These are phyloP conservation scores for Panopea generosa DNA, from an alignment of 2,888 invertebrate genomes.

Conservation along the genomic window DNA sequence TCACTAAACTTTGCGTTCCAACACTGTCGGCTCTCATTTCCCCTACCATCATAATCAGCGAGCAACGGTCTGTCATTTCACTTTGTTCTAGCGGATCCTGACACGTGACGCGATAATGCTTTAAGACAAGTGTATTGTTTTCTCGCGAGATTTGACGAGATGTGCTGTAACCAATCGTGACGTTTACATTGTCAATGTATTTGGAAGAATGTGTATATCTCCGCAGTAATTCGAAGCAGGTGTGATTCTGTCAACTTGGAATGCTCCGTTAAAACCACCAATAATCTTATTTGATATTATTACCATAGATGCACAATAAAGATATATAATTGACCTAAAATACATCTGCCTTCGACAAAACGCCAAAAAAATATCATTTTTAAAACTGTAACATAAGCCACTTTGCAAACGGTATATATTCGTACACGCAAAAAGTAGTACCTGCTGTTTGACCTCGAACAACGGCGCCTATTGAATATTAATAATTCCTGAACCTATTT, in stretches of 20 bases:
- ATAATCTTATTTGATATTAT: conserved; percentile 48
- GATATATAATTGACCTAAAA: no score
- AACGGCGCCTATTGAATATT: no score
- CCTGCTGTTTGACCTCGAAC: no score
- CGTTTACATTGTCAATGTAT: conserved; percentile 55
- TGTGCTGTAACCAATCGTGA: conserved; percentile 41
- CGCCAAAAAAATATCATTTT: no score
- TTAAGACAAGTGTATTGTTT: conserved; percentile 47
- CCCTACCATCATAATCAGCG: conserved; percentile 34
- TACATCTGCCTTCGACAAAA: no score
- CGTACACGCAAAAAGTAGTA: no score
- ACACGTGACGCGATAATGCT: conserved; percentile 40
- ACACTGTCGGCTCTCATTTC: no score
- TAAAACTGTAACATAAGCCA: no score
- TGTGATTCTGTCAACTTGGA: conserved; percentile 47
- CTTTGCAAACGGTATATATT: no score
- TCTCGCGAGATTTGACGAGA: conserved; percentile 48
- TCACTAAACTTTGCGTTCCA: no score
- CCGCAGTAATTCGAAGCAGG: conserved; percentile 60
- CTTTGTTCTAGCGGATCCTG: conserved; percentile 45
- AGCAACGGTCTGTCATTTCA: conserved; percentile 12
- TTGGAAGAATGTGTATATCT: conserved; percentile 28
- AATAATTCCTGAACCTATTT: no score
- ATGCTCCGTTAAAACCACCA: conserved; percentile 17
- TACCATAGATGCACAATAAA: conserved; percentile 13